Conservation (phyloP, 1,140 invertebrate species). For the Drosophila funebris region DNA sequence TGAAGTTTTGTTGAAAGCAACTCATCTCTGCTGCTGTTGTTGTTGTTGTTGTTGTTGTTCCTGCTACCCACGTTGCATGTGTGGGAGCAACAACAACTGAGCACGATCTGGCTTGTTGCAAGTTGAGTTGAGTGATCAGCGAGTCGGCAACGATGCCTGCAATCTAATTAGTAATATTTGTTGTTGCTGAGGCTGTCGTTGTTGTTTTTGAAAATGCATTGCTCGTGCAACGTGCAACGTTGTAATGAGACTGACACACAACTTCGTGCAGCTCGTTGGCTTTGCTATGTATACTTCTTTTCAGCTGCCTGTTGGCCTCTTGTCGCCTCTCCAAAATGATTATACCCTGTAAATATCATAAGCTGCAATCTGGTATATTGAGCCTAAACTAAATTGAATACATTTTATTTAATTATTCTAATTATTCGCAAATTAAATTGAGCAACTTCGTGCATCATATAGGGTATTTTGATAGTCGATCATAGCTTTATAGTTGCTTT, state of each 20-base stretch:
- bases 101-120: conserved; percentile 28
- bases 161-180: conserved; percentile 72
- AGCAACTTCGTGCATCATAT: not conserved
- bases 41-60: not conserved
- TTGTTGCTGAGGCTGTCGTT: conserved; percentile 5
- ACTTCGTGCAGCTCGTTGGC: conserved; percentile 61
- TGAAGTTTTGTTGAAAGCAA: conserved; percentile 8
- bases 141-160: conserved; percentile 47
- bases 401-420: too few relatives aligned
- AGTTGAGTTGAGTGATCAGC: conserved; percentile 18
- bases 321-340: not conserved
- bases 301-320: conserved; percentile 51
- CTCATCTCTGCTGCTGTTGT: conserved; percentile 27
- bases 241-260: conserved; percentile 66
- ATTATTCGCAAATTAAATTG: too few relatives aligned
- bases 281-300: conserved; percentile 42
- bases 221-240: conserved; percentile 57
- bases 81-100: conserved; percentile 46
- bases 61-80: conserved; percentile 54
- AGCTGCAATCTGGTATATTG: not conserved
- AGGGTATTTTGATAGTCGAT: not conserved
- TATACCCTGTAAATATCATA: conserved; percentile 6
- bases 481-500: not conserved
- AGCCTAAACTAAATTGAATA: not conserved
- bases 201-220: conserved; percentile 36